Conservation (phyloP, 1,140 invertebrate genomes). For the Leguminivora glycinivorella region DNA sequence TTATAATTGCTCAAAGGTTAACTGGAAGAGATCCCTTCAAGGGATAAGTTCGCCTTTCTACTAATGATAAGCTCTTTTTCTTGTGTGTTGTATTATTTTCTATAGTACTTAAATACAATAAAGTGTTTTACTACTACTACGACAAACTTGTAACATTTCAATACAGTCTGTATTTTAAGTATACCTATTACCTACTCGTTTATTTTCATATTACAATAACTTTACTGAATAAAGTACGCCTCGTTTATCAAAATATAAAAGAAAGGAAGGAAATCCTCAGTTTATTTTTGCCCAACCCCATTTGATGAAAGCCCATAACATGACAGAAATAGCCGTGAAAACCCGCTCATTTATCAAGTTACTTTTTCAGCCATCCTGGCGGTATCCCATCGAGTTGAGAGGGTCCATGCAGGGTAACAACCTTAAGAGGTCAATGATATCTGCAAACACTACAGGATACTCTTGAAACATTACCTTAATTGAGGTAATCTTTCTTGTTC, state of each 20-base stretch:
- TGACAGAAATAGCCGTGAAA: background rate
- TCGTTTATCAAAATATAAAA: too few species aligned
- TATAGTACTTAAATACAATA: too few species aligned
- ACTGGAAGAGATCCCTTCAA: too few species aligned
- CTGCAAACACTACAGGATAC: background rate
- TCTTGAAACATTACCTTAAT: background rate
- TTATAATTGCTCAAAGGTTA: too few species aligned
- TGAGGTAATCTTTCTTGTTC: background rate
- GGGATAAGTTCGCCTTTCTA: too few species aligned
- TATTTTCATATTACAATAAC: background rate
- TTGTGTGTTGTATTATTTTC: too few species aligned
- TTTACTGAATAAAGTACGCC: too few species aligned
- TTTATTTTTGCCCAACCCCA: background rate
- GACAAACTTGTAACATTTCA: too few species aligned
- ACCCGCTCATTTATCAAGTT: background rate
- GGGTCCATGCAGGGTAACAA: background rate
- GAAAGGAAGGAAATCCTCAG: background rate
- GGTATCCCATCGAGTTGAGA: background rate
- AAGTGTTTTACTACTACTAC: too few species aligned
- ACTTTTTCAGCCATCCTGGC: background rate
- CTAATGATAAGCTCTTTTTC: too few species aligned
- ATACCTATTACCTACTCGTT: too few species aligned
- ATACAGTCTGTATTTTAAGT: too few species aligned
- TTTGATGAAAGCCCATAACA: background rate
- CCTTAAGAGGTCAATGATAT: background rate